Percentiles rank a stretch among this genome's conserved stretches.
Conservation (phyloP, 2,888 invertebrate species). For the Drosophila siamana region DNA sequence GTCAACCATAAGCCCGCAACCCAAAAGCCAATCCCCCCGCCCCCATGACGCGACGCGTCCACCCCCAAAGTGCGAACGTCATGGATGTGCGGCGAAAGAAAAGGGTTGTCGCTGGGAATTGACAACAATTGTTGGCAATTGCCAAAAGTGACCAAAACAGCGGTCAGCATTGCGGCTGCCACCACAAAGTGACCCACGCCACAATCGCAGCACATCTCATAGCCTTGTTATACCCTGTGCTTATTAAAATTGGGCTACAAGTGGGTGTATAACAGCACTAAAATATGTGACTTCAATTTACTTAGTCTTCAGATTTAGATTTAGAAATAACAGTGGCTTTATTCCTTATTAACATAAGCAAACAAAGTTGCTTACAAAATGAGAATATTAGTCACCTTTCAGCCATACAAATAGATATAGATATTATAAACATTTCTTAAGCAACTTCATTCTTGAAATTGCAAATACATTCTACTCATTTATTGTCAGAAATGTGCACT, state of each 20-base stretch:
- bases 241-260: background rate
- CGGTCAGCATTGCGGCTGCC: slow-evolving; percentile 62
- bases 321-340: too few species aligned
- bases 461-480: too few species aligned
- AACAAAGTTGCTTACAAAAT: too few species aligned
- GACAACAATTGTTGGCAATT: slow-evolving; percentile 73
- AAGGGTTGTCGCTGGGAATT: slow-evolving; percentile 60
- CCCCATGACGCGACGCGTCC: background rate
- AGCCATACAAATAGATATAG: too few species aligned
- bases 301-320: too few species aligned
- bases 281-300: too few species aligned
- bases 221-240: slow-evolving; percentile 35
- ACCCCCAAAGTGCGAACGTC: slow-evolving; percentile 32
- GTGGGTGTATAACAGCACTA: too few species aligned
- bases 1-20: slow-evolving; percentile 37
- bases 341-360: too few species aligned
- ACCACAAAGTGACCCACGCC: slow-evolving; percentile 4
- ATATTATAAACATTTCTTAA: too few species aligned
- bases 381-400: too few species aligned
- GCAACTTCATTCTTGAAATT: too few species aligned
- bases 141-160: slow-evolving; percentile 80
- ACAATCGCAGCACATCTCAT: background rate
- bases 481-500: too few species aligned
- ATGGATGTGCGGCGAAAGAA: slow-evolving; percentile 15
- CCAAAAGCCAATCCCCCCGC: background rate